These are phyloP conservation scores for Latheticus oryzae DNA, from an alignment of 2,888 invertebrate genomes.

Conservation along the genomic window DNA sequence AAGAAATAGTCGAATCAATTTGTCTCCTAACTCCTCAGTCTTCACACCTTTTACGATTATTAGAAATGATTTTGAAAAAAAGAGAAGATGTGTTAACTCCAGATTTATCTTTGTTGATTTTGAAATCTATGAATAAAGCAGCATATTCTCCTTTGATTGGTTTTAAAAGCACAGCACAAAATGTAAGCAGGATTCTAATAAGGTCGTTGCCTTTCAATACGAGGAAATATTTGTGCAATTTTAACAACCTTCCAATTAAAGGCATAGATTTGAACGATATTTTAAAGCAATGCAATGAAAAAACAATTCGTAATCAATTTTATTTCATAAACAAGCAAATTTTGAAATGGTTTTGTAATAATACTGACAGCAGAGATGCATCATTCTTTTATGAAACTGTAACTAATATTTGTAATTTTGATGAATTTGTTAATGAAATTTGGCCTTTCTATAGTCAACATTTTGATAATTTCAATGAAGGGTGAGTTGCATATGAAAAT, in stretches of 20 bases:
- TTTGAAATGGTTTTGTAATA: constrained; percentile 50
- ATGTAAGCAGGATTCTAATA: constrained; percentile 48
- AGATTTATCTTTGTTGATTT: constrained; percentile 38
- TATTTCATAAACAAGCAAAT: constrained; percentile 42
- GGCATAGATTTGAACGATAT: constrained; percentile 48
- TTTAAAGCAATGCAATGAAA: constrained; percentile 39
- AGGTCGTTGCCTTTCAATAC: constrained; percentile 35
- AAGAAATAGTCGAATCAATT: constrained; percentile 35
- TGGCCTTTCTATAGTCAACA: constrained; percentile 48
- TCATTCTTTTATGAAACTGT: constrained; percentile 50
- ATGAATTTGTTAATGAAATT: constrained; percentile 44
- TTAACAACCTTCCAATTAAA: constrained; percentile 46
- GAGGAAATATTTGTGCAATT: constrained; percentile 37
- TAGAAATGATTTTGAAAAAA: constrained; percentile 47
- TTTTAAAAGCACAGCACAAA: constrained; percentile 48
- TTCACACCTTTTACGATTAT: constrained; percentile 45
- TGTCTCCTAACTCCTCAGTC: constrained; percentile 41
- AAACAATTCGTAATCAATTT: constrained; percentile 22
- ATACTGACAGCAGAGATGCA: constrained; percentile 53
- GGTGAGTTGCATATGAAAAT: constrained; percentile 43
- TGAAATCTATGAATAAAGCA: constrained; percentile 45
- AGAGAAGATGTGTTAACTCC: constrained; percentile 38
- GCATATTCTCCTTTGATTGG: constrained; percentile 46
- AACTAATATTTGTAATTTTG: constrained; percentile 45
- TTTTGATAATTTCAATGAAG: constrained; percentile 47